Conservation (phyloP, 2,113 vertebrate genomes). For the Toxotes chatareus region DNA sequence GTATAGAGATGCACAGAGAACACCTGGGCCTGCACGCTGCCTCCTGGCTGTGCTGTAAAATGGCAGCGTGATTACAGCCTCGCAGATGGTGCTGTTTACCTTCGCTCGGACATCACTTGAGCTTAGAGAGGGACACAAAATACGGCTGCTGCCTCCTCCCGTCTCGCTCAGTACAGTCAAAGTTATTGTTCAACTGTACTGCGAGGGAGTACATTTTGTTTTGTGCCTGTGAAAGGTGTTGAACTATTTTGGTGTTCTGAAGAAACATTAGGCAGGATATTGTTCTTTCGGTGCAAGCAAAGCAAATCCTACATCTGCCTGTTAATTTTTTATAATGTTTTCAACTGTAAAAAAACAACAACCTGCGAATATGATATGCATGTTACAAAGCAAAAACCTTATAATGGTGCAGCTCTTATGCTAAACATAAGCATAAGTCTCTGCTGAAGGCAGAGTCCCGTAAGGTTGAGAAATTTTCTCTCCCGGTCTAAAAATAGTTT, state of each 20-base stretch:
- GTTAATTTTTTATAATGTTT: neutral
- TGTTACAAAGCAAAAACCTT: neutral
- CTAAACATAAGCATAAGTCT: neutral
- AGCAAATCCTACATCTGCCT: neutral
- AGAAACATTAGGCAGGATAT: slow-evolving; percentile 1
- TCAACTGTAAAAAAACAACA: neutral
- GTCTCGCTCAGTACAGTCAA: slow-evolving; percentile 4
- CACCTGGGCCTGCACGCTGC: slow-evolving; percentile 78
- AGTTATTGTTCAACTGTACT: slow-evolving; percentile 19
- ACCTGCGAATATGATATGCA: neutral
- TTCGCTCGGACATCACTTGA: slow-evolving; percentile 72
- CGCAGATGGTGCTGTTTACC: slow-evolving; percentile 82
- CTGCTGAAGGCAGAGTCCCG: too few relatives aligned
- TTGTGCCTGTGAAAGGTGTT: neutral
- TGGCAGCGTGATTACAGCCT: slow-evolving; percentile 75
- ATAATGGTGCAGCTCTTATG: neutral
- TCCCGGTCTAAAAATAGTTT: neutral
- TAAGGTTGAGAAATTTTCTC: neutral
- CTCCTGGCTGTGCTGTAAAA: slow-evolving; percentile 73
- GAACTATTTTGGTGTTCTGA: neutral
- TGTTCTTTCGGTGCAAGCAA: slow-evolving; percentile 1
- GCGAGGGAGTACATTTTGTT: slow-evolving; percentile 5
- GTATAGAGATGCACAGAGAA: slow-evolving; percentile 65
- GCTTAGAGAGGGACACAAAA: slow-evolving; percentile 63
- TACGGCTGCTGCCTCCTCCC: slow-evolving; percentile 18